These are phyloP conservation scores for Hedya salicella DNA, from an alignment of 2,888 invertebrate genomes.

Conservation along the genomic window DNA sequence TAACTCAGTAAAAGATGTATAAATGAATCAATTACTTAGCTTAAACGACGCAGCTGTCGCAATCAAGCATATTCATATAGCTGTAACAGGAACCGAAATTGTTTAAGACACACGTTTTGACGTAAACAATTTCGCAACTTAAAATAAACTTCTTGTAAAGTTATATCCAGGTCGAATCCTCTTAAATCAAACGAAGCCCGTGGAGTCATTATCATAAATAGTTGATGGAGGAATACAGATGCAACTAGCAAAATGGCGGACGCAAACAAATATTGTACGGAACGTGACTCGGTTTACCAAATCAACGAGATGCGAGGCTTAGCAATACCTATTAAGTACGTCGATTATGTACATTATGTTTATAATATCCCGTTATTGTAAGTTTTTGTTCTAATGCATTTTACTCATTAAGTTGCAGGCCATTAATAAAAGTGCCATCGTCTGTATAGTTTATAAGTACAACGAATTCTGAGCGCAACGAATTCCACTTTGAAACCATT, in stretches of 20 bases:
- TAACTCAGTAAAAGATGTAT: slow-evolving; percentile 31
- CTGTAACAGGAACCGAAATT: slow-evolving; percentile 33
- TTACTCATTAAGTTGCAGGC: slow-evolving; percentile 84
- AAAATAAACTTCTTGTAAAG: slow-evolving; percentile 29
- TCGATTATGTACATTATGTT: slow-evolving; percentile 67
- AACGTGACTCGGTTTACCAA: slow-evolving; percentile 84
- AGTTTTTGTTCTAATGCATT: slow-evolving; percentile 82
- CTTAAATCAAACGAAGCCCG: slow-evolving; percentile 64
- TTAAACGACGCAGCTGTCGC: slow-evolving; percentile 42
- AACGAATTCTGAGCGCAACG: slow-evolving; percentile 62
- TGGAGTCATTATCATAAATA: slow-evolving; percentile 74
- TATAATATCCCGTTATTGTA: slow-evolving; percentile 69
- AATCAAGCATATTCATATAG: slow-evolving; percentile 37
- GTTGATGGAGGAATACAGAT: slow-evolving; percentile 65
- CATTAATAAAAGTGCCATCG: slow-evolving; percentile 83
- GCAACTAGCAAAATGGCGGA: slow-evolving; percentile 68
- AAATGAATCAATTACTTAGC: slow-evolving; percentile 42
- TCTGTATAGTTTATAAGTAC: slow-evolving; percentile 79
- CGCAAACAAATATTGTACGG: slow-evolving; percentile 67
- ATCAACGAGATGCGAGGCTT: slow-evolving; percentile 78
- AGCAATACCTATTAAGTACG: slow-evolving; percentile 62
- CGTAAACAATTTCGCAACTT: slow-evolving; percentile 41
- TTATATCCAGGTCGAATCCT: slow-evolving; percentile 62
- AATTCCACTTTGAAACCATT: slow-evolving; percentile 40
- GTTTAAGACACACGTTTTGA: slow-evolving; percentile 40